Percentiles rank a stretch among this genome's conserved stretches.
phyloP scores from a whole-genome alignment of 1,140 invertebrate genomes.

The Meloidogyne hapla region DNA sequence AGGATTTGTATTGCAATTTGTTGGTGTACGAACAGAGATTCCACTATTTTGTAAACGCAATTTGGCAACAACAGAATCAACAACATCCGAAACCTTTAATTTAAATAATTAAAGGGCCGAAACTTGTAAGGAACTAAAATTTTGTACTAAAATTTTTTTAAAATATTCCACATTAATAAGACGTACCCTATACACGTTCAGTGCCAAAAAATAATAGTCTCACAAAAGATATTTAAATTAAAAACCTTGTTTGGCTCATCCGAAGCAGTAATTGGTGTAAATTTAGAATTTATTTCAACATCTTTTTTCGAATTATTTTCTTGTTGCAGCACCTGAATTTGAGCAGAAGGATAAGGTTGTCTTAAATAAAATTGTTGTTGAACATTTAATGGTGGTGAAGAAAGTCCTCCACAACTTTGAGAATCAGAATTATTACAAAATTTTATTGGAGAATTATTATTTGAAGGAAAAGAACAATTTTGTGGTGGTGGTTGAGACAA shows the following conservation, averaged over 20 bases:
- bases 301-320: slow-evolving; percentile 9
- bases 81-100: slow-evolving; percentile 37
- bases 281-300: neutral
- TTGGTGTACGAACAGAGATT: neutral
- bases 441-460: slow-evolving; percentile 6
- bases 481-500: neutral
- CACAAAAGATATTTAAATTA: neutral
- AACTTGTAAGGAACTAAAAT: too few relatives aligned
- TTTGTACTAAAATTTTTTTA: too few relatives aligned
- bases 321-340: slow-evolving; percentile 11
- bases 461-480: neutral
- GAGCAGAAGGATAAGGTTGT: neutral
- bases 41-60: slow-evolving; percentile 24
- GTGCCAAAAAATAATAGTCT: too few relatives aligned
- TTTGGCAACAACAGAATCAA: slow-evolving; percentile 35
- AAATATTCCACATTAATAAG: too few relatives aligned
- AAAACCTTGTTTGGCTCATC: neutral
- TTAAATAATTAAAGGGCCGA: neutral
- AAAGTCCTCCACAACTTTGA: neutral
- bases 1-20: neutral
- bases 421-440: neutral
- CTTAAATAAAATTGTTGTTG: neutral
- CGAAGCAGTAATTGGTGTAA: neutral
- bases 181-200: too few relatives aligned
- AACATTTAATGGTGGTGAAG: neutral